Evolutionary conservation across 2,888 invertebrate genomes (phyloP).

Genomic region (Chrysomela aeneicollis): DNA sequence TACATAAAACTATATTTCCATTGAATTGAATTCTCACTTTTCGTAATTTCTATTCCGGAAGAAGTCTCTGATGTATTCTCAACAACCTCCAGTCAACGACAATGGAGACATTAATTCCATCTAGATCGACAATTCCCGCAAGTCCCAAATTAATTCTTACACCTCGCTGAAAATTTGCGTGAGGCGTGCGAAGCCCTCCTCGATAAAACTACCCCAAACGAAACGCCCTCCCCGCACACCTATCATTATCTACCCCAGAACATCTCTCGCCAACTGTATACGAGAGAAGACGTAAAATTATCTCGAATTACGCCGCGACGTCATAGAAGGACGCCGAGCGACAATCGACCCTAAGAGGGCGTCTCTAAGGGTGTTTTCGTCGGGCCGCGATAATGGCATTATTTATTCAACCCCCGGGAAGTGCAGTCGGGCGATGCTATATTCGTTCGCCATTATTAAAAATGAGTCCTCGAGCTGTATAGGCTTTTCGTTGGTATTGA

Average conservation of each 20-base stretch:
- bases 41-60: no score
- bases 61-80: no score
- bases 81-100: not conserved
- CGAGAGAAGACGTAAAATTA: constrained; percentile 58
- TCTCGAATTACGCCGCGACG: constrained; percentile 57
- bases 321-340: constrained; percentile 27
- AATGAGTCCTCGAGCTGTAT: constrained; percentile 54
- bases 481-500: constrained; percentile 1
- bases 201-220: constrained; percentile 36
- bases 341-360: constrained; percentile 40
- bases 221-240: constrained; percentile 43
- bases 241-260: constrained; percentile 56
- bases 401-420: constrained; percentile 59
- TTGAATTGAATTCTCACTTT: no score
- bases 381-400: constrained; percentile 61
- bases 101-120: not conserved
- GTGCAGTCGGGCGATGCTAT: constrained; percentile 53
- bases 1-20: no score
- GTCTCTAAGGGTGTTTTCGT: constrained; percentile 43
- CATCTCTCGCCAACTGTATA: constrained; percentile 59
- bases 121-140: not conserved
- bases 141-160: constrained; percentile 42
- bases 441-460: constrained; percentile 60
- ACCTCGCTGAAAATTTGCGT: constrained; percentile 46
- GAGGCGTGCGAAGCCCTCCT: constrained; percentile 41